A percentile compares a stretch with the other conserved stretches of the same genome.
Evolutionary conservation across 2,113 vertebrate genomes (phyloP).

Genomic region (Corythaeola cristata): DNA sequence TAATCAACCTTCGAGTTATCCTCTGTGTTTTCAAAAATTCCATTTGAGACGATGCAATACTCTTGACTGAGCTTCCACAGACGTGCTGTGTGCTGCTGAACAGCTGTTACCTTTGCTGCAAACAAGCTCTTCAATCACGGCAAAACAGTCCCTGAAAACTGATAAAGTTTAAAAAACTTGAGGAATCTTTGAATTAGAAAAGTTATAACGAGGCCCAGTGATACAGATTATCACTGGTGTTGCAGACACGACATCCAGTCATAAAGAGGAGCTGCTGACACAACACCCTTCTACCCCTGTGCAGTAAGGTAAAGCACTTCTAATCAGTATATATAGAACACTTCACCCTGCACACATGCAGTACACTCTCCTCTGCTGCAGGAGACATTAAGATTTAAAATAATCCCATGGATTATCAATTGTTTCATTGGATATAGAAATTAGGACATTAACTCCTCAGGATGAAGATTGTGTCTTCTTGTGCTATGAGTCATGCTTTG

Average conservation of each 20-base stretch:
- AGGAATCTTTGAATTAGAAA: not conserved
- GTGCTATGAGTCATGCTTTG: not conserved
- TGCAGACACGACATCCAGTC: not conserved
- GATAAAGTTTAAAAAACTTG: not conserved
- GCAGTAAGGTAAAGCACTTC: not conserved
- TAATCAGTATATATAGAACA: not conserved
- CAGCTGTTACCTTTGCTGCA: not conserved
- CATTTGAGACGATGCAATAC: not conserved
- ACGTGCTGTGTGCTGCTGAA: fast-evolving
- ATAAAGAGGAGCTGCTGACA: not conserved
- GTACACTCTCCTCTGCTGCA: not conserved
- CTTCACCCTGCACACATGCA: not conserved
- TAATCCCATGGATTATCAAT: not conserved
- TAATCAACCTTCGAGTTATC: not conserved
- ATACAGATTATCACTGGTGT: no score
- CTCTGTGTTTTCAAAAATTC: not conserved
- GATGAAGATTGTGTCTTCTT: not conserved
- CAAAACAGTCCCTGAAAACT: not conserved
- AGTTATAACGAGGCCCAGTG: not conserved
- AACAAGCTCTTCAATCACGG: not conserved
- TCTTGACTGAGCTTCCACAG: not conserved
- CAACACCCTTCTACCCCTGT: fast-evolving
- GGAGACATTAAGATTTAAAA: not conserved
- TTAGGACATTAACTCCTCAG: not conserved
- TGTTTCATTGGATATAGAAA: not conserved